These are phyloP conservation scores for Semibalanus balanoides DNA, from an alignment of 1,140 invertebrate species.

Conservation along the genomic window DNA sequence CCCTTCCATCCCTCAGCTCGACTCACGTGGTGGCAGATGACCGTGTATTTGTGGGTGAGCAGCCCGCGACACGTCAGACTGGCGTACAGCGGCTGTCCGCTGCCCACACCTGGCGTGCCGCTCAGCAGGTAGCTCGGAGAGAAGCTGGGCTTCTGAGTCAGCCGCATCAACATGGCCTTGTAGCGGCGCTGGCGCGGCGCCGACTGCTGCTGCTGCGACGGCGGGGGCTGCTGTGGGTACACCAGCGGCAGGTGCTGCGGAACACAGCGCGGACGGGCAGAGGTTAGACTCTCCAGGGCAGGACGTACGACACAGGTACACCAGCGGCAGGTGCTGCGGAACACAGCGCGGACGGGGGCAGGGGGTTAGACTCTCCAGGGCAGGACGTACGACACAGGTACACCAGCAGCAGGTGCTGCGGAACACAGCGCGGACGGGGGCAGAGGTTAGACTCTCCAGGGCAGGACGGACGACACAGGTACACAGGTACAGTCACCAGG, in stretches of 20 bases:
- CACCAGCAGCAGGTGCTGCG: constrained; percentile 84
- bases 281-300: no score
- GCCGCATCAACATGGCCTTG: constrained; percentile 36
- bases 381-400: no score
- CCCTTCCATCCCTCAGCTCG: no score
- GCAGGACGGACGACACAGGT: no score
- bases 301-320: no score
- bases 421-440: no score
- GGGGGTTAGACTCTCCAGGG: no score
- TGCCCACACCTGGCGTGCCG: no score
- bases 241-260: constrained; percentile 87
- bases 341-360: no score
- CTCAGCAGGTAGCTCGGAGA: neutral
- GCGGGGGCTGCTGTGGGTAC: constrained; percentile 77
- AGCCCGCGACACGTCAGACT: neutral
- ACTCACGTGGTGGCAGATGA: neutral
- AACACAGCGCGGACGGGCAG: no score
- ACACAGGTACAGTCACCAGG: no score
- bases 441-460: no score
- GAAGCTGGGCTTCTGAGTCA: neutral
- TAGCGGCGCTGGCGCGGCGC: constrained; percentile 84
- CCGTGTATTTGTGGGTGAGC: neutral
- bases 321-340: constrained; percentile 85
- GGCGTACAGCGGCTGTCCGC: neutral
- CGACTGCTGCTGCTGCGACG: constrained; percentile 93